Evolutionary conservation across 2,113 vertebrate genomes (phyloP), one percentile per base, ranked within the genome.

Genomic region (Eudyptes chrysolophus): DNA sequence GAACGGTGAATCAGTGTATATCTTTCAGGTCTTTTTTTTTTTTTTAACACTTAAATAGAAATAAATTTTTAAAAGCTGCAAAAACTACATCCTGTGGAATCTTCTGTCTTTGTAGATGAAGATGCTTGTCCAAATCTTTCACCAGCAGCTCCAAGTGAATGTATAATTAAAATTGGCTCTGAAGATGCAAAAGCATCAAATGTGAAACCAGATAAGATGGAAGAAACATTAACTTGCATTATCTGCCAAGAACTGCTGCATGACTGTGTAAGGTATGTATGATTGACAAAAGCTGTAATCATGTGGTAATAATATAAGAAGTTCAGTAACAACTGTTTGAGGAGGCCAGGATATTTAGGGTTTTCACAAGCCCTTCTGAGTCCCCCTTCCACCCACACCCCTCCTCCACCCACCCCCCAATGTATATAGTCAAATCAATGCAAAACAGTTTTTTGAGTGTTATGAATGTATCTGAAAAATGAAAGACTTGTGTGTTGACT

Each of bases 171-270:
- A 97, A 92, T 94, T 49, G 88, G 90, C 92, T 85, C 51, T 4
- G 97, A 98, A 82, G 97, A 96, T 29, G 51, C 96, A 27, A 96
- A 97, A 91, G 85, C 96, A 7, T 96, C 97, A 16, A 97, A 97
- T 16, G 46, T 98, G 74, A 99, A 99, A 94, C 99, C 99, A 0
- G 99, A 99, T 97, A 99, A 99, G 93, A 99, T 99, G 99, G 99
- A 99, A 97, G 99, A 99, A 97, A 99, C 99, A 0, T 98, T 99
- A 85, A 99, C 99, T 3, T 99, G 99, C 82, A 99, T 99, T 92
- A 99, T 99, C 93, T 99, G 99, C 95, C 99, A 99, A 97, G 99
- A 99, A 78, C 97, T 99, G 74, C 97, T 99, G 89, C 98, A 99
- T 19, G 99, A 99, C 97, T 99, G 99, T 65, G 99, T 99, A 96